Evolutionary conservation across 2,113 vertebrate genomes (phyloP), one percentile per base, ranked within the genome.

Genomic region (Gobius niger): DNA sequence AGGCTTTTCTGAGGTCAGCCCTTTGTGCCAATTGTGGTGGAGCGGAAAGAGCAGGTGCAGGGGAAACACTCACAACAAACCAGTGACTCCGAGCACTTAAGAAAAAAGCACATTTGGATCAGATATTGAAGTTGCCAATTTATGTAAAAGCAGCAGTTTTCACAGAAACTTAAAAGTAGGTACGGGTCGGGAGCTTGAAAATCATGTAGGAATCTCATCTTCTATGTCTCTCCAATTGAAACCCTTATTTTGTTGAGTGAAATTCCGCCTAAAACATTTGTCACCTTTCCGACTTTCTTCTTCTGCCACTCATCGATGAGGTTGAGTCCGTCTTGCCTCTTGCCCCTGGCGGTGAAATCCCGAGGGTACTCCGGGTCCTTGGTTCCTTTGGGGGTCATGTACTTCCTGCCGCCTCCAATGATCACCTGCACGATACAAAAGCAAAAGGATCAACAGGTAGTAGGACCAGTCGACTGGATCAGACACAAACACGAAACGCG

Each of bases 341-440:
- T 76, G 18, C 93, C 93, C 2, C 70, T 70, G 7, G 88, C 75
- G 1, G 15, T n/a, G 41, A 52, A 64, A 46, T 92, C 89, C 6
- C 0, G 4, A 24, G 89, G 90, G 63, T 94, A 94, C 47, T 93
- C 93, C 0, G 92, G 93, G 75, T 93, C 93, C 40, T 62, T 73
- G 12, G 89, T 91, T 34, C 89, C 89, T 42, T 47, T 75, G 0
- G 93, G 91, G 8, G 91, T 93, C 93, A 93, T 93, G 78, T 93
- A 93, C 77, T 92, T 92, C 14, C 93, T 89, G 0, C 93, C 92
- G 0, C 92, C 91, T 1, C 92, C 93, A 8, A 93, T 93, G 63
- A 93, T 92, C 68, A 93, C 93, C 92, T 93, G 72, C 6, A 78
- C 24, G 24, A 34, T 34, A 34, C 24, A 34, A 34, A 34, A 34